These are phyloP conservation scores for Microcebus ravelobensis DNA, from an alignment of 2,113 vertebrate genomes.

Conservation along the genomic window DNA sequence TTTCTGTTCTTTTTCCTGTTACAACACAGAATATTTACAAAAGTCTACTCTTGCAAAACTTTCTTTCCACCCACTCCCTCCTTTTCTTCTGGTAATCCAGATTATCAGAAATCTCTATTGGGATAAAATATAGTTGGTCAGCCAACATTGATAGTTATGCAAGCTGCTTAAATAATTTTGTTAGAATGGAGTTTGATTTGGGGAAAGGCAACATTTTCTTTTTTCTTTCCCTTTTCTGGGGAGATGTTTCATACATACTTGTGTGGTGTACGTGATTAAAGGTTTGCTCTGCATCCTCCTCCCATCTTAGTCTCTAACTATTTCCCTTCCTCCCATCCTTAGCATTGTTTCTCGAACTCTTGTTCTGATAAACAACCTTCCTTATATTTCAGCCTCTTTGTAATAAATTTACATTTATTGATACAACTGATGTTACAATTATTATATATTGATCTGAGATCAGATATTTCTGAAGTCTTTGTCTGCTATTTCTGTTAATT, in stretches of 20 bases:
- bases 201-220: background rate
- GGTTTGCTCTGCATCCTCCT: background rate
- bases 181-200: slow-evolving; percentile 31
- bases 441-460: background rate
- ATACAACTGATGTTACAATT: background rate
- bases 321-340: background rate
- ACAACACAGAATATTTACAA: slow-evolving; percentile 46
- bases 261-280: background rate
- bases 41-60: slow-evolving; percentile 29
- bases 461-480: background rate
- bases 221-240: background rate
- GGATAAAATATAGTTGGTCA: background rate
- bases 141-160: background rate
- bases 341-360: background rate
- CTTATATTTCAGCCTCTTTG: background rate
- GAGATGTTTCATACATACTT: background rate
- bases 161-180: background rate
- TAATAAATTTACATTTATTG: background rate
- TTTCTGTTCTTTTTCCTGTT: slow-evolving; percentile 56
- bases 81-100: slow-evolving; percentile 6
- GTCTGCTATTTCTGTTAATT: background rate
- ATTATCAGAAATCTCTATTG: slow-evolving; percentile 10
- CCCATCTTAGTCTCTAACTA: background rate
- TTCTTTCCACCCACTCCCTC: background rate
- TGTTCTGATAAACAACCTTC: background rate